Percentiles rank a stretch among this genome's conserved stretches.
Evolutionary conservation across 2,113 vertebrate species (phyloP).

Genomic region (Aegithalos caudatus): DNA sequence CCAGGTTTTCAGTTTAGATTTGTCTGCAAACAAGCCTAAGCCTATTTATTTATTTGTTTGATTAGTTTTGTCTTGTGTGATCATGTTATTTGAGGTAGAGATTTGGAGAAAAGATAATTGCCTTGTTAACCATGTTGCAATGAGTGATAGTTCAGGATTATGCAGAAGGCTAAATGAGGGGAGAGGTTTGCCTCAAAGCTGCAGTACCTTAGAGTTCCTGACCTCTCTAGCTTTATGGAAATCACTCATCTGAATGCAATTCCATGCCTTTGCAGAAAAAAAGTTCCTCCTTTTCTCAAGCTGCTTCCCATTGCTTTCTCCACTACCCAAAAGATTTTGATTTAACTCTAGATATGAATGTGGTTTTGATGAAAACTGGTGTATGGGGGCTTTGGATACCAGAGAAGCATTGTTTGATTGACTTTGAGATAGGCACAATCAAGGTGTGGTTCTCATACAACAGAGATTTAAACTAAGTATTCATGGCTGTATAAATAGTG

Average conservation of each 20-base stretch:
- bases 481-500: background rate
- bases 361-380: background rate
- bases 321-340: background rate
- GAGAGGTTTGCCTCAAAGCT: background rate
- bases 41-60: background rate
- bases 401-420: background rate
- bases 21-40: background rate
- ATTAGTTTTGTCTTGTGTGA: background rate
- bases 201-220: background rate
- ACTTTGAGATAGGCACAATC: background rate
- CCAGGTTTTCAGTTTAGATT: background rate
- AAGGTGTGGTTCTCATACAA: background rate
- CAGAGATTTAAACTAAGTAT: background rate
- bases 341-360: background rate
- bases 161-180: background rate
- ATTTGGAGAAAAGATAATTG: background rate
- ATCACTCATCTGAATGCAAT: background rate
- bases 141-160: background rate
- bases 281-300: background rate
- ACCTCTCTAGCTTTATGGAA: background rate
- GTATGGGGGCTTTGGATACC: background rate
- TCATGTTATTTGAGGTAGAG: background rate
- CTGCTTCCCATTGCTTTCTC: background rate
- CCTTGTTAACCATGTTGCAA: background rate
- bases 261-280: background rate